Evolutionary conservation across 1,140 invertebrate genomes (phyloP).

Genomic region (Tribolium madens): DNA sequence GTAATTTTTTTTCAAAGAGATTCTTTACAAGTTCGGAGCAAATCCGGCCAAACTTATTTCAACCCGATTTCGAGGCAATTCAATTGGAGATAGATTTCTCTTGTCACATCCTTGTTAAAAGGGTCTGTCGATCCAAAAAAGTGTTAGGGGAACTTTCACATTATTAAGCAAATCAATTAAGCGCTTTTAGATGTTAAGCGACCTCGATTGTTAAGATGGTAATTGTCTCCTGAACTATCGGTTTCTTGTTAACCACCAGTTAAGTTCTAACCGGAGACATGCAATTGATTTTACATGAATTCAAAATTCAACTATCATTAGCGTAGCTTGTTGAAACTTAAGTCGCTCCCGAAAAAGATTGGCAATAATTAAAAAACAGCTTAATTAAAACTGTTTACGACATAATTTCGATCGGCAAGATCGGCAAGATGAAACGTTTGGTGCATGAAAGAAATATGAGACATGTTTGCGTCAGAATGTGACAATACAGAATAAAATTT

Average conservation of each 20-base stretch:
- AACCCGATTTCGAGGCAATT: neutral
- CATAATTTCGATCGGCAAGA: neutral
- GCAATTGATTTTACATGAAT: constrained; percentile 6
- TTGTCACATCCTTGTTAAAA: constrained; percentile 21
- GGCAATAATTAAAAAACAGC: neutral
- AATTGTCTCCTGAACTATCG: constrained; percentile 7
- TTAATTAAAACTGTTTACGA: neutral
- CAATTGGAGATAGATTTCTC: constrained; percentile 14
- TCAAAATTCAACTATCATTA: neutral
- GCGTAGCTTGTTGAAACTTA: neutral
- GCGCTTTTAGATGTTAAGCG: neutral
- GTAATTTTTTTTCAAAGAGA: neutral
- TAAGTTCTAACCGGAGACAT: constrained; percentile 3
- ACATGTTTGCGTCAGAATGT: neutral
- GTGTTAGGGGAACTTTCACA: neutral
- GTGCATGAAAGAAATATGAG: neutral
- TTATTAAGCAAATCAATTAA: constrained; percentile 32
- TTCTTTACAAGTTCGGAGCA: constrained; percentile 3
- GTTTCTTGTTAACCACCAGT: constrained; percentile 6
- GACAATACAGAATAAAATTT: neutral
- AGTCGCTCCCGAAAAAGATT: neutral
- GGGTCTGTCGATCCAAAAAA: neutral
- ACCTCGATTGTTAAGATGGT: constrained; percentile 8
- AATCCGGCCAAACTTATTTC: constrained; percentile 15
- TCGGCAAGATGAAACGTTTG: neutral